Evolutionary conservation across 1,140 invertebrate species (phyloP).

Genomic region (Euwallacea similis): DNA sequence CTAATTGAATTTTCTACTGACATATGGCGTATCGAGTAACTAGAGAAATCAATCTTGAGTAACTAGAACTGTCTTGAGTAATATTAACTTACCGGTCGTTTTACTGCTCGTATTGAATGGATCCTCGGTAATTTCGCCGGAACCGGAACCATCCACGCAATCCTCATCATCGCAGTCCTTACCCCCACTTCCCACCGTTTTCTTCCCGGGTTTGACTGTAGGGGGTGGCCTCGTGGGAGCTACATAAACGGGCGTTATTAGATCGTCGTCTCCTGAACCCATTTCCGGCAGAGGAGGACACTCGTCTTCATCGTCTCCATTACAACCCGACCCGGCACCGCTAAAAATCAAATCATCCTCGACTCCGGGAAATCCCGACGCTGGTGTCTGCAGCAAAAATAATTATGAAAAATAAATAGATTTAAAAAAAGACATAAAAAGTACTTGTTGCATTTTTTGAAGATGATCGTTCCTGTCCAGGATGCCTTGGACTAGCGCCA

Average conservation of each 20-base stretch:
- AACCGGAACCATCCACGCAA: constrained; percentile 73
- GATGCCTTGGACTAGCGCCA: constrained; percentile 71
- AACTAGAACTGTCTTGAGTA: too few species aligned
- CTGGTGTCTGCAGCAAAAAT: constrained; percentile 68
- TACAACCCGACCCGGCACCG: constrained; percentile 84
- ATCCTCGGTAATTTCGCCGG: constrained; percentile 64
- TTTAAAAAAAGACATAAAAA: background rate
- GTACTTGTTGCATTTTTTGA: constrained; percentile 80
- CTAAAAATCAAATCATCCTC: constrained; percentile 87
- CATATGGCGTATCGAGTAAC: too few species aligned
- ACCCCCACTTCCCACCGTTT: constrained; percentile 60
- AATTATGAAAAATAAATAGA: background rate
- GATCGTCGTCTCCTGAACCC: constrained; percentile 81
- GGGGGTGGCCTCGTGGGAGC: constrained; percentile 76
- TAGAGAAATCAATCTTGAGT: too few species aligned
- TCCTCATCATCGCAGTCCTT: constrained; percentile 84
- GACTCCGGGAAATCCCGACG: constrained; percentile 75
- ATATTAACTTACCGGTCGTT: background rate
- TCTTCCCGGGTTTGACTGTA: constrained; percentile 55
- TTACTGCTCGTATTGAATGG: constrained; percentile 36
- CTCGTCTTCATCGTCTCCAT: constrained; percentile 82
- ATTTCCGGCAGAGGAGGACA: constrained; percentile 81
- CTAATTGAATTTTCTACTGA: too few species aligned
- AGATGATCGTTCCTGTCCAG: constrained; percentile 71
- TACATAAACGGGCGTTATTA: constrained; percentile 90